Base-by-base conservation (phyloP, 2,888 invertebrate species). In the Cordilura impudica region DNA sequence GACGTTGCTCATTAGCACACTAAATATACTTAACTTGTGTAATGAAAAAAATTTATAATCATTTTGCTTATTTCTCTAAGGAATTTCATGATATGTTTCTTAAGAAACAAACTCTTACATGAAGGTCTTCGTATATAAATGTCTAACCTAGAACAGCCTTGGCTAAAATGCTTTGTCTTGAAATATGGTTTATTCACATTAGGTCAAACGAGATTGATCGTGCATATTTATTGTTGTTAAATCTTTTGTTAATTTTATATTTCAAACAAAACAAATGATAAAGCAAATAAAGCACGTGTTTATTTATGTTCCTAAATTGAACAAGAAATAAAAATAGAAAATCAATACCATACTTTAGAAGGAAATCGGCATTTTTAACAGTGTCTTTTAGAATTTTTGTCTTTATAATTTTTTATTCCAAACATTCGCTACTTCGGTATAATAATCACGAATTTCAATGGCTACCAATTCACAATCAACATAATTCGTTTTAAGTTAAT, bases 361-460 rank as follows among this genome's bases (percentile, higher is more conserved):
- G 81, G 82, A 82, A 77, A 81, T 78, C 82, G 71, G 77, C 81
- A 82, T 82, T 81, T 78, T 82, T 82, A 74, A 63, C 78, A 82
- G 81, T 78, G 82, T 53, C 82, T 79, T 79, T n/a, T n/a, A n/a
- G n/a, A n/a, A n/a, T n/a, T n/a, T n/a, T 75, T 79, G 79, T 71
- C 26, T 71, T 16, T 45, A 12, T 54, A 23, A 6, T 14, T 14
- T 45, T 49, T 45, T 31, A 16, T 53, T 72, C 14, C 35, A 47
- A 47, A 47, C 31, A 31, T n/a, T 58, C 49, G 63, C 35, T 66
- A 23, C 51, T 69, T 63, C 47, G 56, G 31, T n/a, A 39, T 39
- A 39, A n/a, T 39, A 53, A 78, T 78, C 78, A 78, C 78, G 78
- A 78, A 70, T 69, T 73, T 53, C 54, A 51, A 8, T 49, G 45